Percentiles rank a stretch among this genome's conserved stretches.
phyloP scores from a whole-genome alignment of 2,888 invertebrate genomes.

The Nephrotoma appendiculata region DNA sequence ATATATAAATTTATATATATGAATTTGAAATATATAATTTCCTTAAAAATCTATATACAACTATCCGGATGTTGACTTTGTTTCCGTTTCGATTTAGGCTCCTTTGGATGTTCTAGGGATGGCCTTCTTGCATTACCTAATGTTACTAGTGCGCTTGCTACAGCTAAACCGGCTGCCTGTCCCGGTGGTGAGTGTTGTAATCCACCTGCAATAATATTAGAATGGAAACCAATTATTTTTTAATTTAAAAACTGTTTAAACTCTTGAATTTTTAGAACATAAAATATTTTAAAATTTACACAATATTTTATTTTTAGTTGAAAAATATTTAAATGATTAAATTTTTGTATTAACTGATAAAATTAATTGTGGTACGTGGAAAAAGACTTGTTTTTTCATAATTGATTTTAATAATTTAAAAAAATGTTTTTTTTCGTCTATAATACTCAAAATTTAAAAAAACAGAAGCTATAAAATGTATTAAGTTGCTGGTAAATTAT shows the following conservation, averaged over 20 bases:
- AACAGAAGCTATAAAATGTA: no score
- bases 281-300: no score
- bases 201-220: conserved; percentile 49
- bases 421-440: no score
- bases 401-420: no score
- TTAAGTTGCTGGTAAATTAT: no score
- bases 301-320: no score
- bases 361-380: no score
- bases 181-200: conserved; percentile 69
- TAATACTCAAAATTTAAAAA: no score
- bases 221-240: conserved; percentile 30
- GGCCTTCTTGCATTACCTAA: conserved; percentile 66
- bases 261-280: no score
- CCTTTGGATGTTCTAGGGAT: conserved; percentile 44
- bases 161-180: conserved; percentile 69
- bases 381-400: no score
- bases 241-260: background rate
- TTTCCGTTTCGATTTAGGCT: conserved; percentile 34
- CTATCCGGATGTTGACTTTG: conserved; percentile 56
- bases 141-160: conserved; percentile 81
- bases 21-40: background rate
- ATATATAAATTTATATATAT: background rate
- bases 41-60: conserved; percentile 10
- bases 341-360: no score
- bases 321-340: no score